Evolutionary conservation across 1,140 invertebrate genomes (phyloP), one percentile per base, ranked within the genome.

Genomic region (Pseudomyrmex dendroicus): DNA sequence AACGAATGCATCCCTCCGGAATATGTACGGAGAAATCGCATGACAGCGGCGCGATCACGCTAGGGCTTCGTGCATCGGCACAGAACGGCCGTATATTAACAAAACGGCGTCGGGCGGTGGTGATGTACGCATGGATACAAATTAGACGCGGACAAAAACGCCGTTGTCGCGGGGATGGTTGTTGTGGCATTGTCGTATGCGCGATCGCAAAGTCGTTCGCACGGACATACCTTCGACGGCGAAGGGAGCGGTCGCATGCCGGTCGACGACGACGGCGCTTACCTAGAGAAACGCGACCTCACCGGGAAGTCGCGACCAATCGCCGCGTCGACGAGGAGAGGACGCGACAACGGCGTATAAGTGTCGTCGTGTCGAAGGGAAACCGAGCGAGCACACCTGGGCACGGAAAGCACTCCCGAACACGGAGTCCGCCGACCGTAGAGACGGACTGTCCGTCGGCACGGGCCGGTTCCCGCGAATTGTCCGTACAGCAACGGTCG

Each of bases 1-100:
- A 15, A 2, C 57, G 10, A n/a, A 10, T 12, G 25, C 5, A 77
- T 13, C 4, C 13, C 8, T 15, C 57, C 20, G 50, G 48, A 13
- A 12, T 20, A 67, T n/a, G 48, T 67, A 56, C 57, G 35, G 3
- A 22, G 25, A 70, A 64, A 62, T 84, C 73, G 84, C 66, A 77
- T 77, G 84, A 85, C 82, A 85, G 73, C 84, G 54, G 73, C 84
- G 54, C 62, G 46, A 84, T 73, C 68, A 73, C 73, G 59, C 52
- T 72, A 85, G 61, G 82, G 73, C 70, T 85, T 85, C 73, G 64
- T 63, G 25, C 57, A 76, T 66, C 25, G 76, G 73, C 82, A 57
- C 61, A 25, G 52, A 85, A 66, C 72, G 57, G 44, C 13, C 63
- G 54, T 17, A 15, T 10, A 17, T 70, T 22, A 50, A 63, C n/a